Evolutionary conservation across 2,797 vertebrate species (phyloP).

Genomic region (Atherinosoma microstoma): DNA sequence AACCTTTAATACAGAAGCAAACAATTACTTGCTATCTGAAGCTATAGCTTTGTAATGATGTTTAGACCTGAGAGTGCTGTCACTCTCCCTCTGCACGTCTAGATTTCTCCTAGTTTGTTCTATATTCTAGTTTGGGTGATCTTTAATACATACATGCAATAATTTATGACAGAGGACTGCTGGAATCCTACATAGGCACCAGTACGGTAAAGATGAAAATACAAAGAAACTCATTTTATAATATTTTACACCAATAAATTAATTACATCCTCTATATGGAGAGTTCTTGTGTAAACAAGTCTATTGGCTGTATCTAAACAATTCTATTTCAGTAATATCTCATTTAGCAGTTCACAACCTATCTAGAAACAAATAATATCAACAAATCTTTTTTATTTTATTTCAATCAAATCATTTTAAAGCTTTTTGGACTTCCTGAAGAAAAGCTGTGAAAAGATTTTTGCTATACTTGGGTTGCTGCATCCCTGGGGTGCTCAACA

Average conservation of each 20-base stretch:
- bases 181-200: neutral
- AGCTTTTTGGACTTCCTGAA: neutral
- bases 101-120: neutral
- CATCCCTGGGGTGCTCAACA: constrained; percentile 37
- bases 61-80: neutral
- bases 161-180: neutral
- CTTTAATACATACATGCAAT: neutral
- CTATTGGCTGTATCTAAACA: neutral
- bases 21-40: neutral
- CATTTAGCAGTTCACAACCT: neutral
- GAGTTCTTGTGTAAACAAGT: neutral
- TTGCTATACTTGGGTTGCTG: constrained; percentile 9
- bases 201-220: neutral
- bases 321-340: neutral
- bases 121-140: neutral
- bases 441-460: constrained; percentile 13
- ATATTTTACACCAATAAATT: neutral
- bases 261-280: neutral
- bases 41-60: neutral
- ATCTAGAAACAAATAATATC: neutral
- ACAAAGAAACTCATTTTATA: neutral
- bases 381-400: neutral
- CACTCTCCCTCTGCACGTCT: neutral
- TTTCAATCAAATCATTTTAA: neutral
- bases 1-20: constrained; percentile 10